A percentile compares a stretch with the other conserved stretches of the same genome.
Evolutionary conservation across 1,140 invertebrate species (phyloP).

Genomic region (Drosophila hydei): DNA sequence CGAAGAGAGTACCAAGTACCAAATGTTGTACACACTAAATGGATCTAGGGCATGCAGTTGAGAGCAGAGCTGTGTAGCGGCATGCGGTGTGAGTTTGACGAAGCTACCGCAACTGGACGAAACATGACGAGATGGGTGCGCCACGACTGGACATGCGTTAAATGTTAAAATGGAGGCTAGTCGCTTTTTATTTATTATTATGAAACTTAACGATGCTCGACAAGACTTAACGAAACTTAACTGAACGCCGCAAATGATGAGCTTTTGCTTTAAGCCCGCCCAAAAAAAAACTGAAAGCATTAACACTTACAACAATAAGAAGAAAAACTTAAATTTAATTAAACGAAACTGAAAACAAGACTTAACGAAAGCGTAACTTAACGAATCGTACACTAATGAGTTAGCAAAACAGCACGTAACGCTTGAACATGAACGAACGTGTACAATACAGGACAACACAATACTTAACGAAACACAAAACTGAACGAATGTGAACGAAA

Average conservation of each 20-base stretch:
- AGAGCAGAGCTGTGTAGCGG: slow-evolving; percentile 36
- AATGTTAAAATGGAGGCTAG: not conserved
- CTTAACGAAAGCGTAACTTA: slow-evolving; percentile 10
- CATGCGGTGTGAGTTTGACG: slow-evolving; percentile 30
- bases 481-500: slow-evolving; percentile 46
- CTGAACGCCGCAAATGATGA: not conserved
- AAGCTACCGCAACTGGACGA: slow-evolving; percentile 4
- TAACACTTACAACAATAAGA: slow-evolving; percentile 2
- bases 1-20: slow-evolving; percentile 32
- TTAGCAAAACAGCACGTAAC: slow-evolving; percentile 9
- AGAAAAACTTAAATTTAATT: not conserved
- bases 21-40: slow-evolving; percentile 28
- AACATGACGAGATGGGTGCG: slow-evolving; percentile 14
- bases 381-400: slow-evolving; percentile 30
- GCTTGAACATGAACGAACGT: slow-evolving; percentile 27
- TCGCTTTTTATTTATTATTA: not conserved
- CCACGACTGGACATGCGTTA: slow-evolving; percentile 8
- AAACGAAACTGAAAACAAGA: slow-evolving; percentile 8
- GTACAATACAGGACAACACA: slow-evolving; percentile 18
- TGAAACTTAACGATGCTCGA: slow-evolving; percentile 23
- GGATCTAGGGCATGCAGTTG: slow-evolving; percentile 43
- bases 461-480: slow-evolving; percentile 40
- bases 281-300: slow-evolving; percentile 1
- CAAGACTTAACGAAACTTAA: slow-evolving; percentile 17
- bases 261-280: slow-evolving; percentile 3